These are phyloP conservation scores for Nomada goodeniana DNA, from an alignment of 2,888 invertebrate genomes.

Conservation along the genomic window DNA sequence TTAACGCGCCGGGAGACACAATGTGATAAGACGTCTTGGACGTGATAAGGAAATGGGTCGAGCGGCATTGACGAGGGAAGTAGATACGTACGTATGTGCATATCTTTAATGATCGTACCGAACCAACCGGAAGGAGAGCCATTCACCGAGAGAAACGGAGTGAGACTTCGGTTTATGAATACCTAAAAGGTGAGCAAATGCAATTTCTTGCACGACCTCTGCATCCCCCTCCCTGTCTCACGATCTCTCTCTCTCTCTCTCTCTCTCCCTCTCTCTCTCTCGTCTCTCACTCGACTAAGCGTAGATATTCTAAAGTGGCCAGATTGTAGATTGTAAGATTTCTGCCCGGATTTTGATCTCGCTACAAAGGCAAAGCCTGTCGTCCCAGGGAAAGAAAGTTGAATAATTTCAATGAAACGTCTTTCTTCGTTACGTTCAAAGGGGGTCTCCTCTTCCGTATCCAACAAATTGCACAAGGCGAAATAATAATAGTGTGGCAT, in stretches of 20 bases:
- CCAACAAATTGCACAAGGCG: background rate
- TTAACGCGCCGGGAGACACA: constrained; percentile 55
- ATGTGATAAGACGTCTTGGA: constrained; percentile 52
- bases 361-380: constrained; percentile 5
- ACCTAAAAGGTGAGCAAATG: too few relatives aligned
- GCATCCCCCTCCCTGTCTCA: too few relatives aligned
- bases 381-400: constrained; percentile 24
- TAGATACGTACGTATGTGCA: too few relatives aligned
- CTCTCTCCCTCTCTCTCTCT: too few relatives aligned
- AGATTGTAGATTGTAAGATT: constrained; percentile 5
- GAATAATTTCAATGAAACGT: constrained; percentile 50
- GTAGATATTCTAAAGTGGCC: too few relatives aligned
- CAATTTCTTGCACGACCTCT: too few relatives aligned
- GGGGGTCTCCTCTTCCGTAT: constrained; percentile 20
- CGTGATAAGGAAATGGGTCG: constrained; percentile 63
- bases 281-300: too few relatives aligned
- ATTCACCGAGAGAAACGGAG: too few relatives aligned
- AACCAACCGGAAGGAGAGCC: too few relatives aligned
- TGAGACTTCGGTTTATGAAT: too few relatives aligned
- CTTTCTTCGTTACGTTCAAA: constrained; percentile 46
- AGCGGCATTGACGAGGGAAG: background rate
- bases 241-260: too few relatives aligned
- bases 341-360: constrained; percentile 21
- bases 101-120: too few relatives aligned
- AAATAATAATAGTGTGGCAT: background rate